Percentiles rank a stretch among this genome's conserved stretches.
Conservation (phyloP, 2,888 invertebrate genomes). For the Drosophila multiciliata region DNA sequence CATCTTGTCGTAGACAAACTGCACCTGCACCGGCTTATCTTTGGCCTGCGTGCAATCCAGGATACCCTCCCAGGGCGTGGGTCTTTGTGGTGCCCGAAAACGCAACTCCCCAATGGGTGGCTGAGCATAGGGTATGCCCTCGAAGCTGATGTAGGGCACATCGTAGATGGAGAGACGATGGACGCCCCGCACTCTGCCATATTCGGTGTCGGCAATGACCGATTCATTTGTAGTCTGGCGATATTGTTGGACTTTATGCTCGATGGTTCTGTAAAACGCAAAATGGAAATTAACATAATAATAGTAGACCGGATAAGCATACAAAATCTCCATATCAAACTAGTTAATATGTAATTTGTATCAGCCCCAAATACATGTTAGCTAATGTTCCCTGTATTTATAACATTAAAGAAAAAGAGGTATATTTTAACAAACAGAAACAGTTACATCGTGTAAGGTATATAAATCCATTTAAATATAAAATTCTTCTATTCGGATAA, state of each 20-base stretch:
- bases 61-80: slow-evolving; percentile 84
- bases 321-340: not conserved
- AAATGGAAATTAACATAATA: slow-evolving; percentile 42
- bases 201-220: slow-evolving; percentile 79
- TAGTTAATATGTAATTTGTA: slow-evolving; percentile 42
- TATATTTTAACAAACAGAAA: not conserved
- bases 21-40: slow-evolving; percentile 81
- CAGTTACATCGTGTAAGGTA: not conserved
- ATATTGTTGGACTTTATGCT: slow-evolving; percentile 81
- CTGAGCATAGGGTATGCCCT: slow-evolving; percentile 84
- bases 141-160: slow-evolving; percentile 82
- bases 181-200: slow-evolving; percentile 82
- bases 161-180: slow-evolving; percentile 81
- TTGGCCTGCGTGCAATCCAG: slow-evolving; percentile 83
- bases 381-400: slow-evolving; percentile 41
- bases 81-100: slow-evolving; percentile 85
- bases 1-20: slow-evolving; percentile 77
- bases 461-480: not conserved
- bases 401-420: not conserved
- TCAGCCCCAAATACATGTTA: slow-evolving; percentile 38
- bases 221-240: slow-evolving; percentile 80
- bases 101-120: slow-evolving; percentile 83
- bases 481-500: not conserved
- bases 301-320: slow-evolving; percentile 6
- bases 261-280: slow-evolving; percentile 70